Base-by-base conservation (phyloP, 2,888 invertebrate genomes). In the Helleia helle region DNA sequence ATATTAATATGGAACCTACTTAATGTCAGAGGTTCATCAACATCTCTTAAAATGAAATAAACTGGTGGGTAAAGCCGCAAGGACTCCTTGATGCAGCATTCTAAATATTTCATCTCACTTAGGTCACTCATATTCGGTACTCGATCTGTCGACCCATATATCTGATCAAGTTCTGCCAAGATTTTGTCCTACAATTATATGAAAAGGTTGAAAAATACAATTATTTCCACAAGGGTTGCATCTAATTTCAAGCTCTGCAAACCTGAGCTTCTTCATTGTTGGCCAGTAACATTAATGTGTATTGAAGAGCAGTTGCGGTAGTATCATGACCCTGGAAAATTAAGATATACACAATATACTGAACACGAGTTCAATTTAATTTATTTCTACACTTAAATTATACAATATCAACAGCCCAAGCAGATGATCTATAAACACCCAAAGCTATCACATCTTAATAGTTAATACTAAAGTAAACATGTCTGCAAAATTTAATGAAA, bases 1-100 rank as follows among this genome's bases (percentile, higher is more conserved):
- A 2, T 24, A 38, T 8, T 11, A 28, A 14, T 28, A 14, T 9
- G 8, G 5, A 30, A 38, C 62, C 62, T 60, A 87, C 88, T 86
- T 46, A 88, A 66, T 47, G 70, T 62, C 14, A 88, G 65, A 52
- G 88, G 87, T 56, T 86, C 81, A 1, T 65, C 67, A 18, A 87
- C 55, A 36, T 59, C 61, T 49, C 89, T 77, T 0, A 86, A 81
- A 51, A 90, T 77, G 50, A 88, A 76, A 4, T 87, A 88, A 1
- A 89, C 87, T 50, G 88, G 88, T 6, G 90, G 89, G 48, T 83
- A 87, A 11, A 90, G 57, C 43, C 90, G 65, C 31, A 90, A 58
- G 0, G 87, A 75, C 58, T 90, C 89, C 57, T 90, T 90, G 30
- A 90, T 87, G 48, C 89, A 89, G 50, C 87, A 86, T 51, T 90